Percentiles rank a stretch among this genome's conserved stretches.
phyloP scores from a whole-genome alignment of 2,888 invertebrate species.

The Apotomis turbidana region DNA sequence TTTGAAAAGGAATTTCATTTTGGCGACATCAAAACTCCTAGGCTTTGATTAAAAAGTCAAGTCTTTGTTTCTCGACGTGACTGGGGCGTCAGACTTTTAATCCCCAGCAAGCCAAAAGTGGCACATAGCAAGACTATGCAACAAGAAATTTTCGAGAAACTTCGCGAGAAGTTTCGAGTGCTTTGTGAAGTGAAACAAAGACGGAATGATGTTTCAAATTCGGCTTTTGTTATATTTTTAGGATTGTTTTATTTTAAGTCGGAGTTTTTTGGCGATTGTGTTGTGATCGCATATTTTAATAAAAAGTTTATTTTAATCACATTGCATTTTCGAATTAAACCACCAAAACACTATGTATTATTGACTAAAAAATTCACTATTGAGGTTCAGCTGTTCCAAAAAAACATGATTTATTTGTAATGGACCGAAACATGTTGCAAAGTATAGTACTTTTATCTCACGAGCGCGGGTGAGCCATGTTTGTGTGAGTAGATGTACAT shows the following conservation, averaged over 20 bases:
- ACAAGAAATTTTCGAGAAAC: constrained; percentile 40
- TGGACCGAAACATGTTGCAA: too few relatives aligned
- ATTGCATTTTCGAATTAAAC: too few relatives aligned
- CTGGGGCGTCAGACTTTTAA: constrained; percentile 43
- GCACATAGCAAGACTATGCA: constrained; percentile 38
- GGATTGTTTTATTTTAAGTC: constrained; percentile 8
- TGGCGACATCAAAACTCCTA: constrained; percentile 41
- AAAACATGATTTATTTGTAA: too few relatives aligned
- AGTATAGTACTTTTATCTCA: too few relatives aligned
- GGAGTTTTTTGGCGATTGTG: neutral
- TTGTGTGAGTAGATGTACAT: too few relatives aligned
- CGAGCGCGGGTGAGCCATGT: too few relatives aligned
- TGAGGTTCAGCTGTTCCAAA: too few relatives aligned
- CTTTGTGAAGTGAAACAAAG: constrained; percentile 40
- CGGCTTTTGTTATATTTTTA: constrained; percentile 15
- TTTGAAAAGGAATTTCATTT: constrained; percentile 44
- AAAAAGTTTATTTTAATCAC: neutral
- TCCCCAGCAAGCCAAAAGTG: constrained; percentile 38
- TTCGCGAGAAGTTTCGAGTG: constrained; percentile 58
- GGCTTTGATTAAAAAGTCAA: constrained; percentile 47
- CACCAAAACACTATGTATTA: too few relatives aligned
- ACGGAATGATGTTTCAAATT: constrained; percentile 38
- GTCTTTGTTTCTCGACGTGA: constrained; percentile 43
- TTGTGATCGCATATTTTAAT: neutral
- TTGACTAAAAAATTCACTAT: too few relatives aligned